Percentiles rank a stretch among this genome's conserved stretches.
Evolutionary conservation across 2,888 invertebrate species (phyloP).

Genomic region (Pseudococcus viburni): DNA sequence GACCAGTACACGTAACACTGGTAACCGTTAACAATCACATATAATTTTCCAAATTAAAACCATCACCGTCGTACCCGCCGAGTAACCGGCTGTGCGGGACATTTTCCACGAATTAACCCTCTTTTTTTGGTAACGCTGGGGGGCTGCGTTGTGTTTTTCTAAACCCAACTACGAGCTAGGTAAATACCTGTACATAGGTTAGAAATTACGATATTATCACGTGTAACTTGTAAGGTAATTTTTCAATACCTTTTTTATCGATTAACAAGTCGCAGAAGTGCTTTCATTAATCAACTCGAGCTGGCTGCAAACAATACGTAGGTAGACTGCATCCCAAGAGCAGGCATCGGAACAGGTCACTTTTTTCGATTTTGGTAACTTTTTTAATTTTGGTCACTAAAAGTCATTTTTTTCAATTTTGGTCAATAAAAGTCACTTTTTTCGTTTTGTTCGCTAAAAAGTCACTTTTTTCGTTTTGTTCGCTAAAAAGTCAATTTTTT

Average conservation of each 20-base stretch:
- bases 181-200: background rate
- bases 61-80: background rate
- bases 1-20: conserved; percentile 26
- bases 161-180: background rate
- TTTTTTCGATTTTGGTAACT: too few relatives aligned
- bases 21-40: conserved; percentile 47
- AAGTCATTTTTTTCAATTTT: too few relatives aligned
- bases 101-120: conserved; percentile 33
- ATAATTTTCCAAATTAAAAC: conserved; percentile 43
- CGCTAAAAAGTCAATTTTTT: too few relatives aligned
- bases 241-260: background rate
- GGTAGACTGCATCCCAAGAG: background rate
- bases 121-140: background rate
- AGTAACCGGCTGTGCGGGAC: background rate
- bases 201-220: background rate
- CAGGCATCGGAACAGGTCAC: too few relatives aligned
- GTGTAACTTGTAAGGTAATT: background rate
- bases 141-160: background rate
- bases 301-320: background rate
- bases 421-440: too few relatives aligned
- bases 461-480: too few relatives aligned
- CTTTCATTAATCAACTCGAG: background rate
- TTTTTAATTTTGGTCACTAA: too few relatives aligned
- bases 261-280: background rate
- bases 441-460: too few relatives aligned